Base-by-base conservation (phyloP, 2,113 vertebrate species). In the Phylloscopus whistleri region DNA sequence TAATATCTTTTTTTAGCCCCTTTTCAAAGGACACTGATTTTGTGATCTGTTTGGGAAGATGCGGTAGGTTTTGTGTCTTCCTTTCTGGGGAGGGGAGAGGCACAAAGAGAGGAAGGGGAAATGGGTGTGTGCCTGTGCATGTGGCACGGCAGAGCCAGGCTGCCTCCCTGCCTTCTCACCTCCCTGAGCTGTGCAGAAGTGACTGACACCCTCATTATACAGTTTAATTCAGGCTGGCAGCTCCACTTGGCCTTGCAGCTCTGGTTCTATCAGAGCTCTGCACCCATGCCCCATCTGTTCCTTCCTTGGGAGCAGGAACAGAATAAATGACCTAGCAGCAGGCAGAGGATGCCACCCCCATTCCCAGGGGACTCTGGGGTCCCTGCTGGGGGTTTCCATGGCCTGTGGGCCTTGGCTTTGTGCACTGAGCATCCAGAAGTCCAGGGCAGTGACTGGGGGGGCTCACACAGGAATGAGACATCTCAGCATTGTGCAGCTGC, bases 1-100 rank as follows among this genome's bases (percentile, higher is more conserved):
- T 90, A 96, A 87, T 96, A 78, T 96, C 94, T 97, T 97, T 97
- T 97, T 96, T 97, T 96, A 97, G 95, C 48, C 89, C 69, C 72
- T 53, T 97, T 95, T 97, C 92, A 86, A 97, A 93, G 80, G 85
- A 97, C 58, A 68, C 64, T 91, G 88, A 96, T 96, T 96, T 93
- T 60, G 94, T 92, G 95, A 94, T 91, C 64, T 81, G 48, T 95
- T 96, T 89, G 92, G 94, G 94, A 97, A 95, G 94, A 82, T 73
- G 77, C 56, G 18, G 67, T 18, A 41, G 73, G 64, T 43, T 89
- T 95, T 94, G 63, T 78, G 89, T 66, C 67, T 85, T 90, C 76
- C 74, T 64, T 51, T 91, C 59, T 35, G 21, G 55, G 18, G 66
- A 7, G 16, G 64, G 49, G 28, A 70, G 49, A 63, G 37, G 64